These are phyloP conservation scores for Eciton burchellii DNA, from an alignment of 1,140 invertebrate genomes.

Conservation along the genomic window DNA sequence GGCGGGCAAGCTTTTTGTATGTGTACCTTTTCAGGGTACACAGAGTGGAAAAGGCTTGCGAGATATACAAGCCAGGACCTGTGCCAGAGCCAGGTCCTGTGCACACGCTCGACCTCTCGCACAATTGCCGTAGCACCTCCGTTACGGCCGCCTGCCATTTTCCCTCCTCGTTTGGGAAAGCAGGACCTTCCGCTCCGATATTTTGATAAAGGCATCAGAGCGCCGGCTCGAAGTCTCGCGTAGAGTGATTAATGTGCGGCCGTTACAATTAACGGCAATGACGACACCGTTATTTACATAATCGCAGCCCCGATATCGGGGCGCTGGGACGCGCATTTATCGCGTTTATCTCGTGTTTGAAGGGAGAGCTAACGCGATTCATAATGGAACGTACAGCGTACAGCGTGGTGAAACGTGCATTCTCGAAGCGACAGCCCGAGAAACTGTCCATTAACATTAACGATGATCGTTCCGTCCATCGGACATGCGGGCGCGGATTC, in stretches of 20 bases:
- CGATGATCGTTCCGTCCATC: background rate
- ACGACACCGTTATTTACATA: too few relatives aligned
- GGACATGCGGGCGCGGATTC: constrained; percentile 33
- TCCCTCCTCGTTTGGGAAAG: background rate
- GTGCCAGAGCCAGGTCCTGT: constrained; percentile 51
- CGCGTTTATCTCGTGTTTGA: too few relatives aligned
- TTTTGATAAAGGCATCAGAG: constrained; percentile 14
- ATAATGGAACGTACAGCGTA: too few relatives aligned
- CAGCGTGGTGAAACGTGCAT: too few relatives aligned
- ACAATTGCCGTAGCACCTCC: constrained; percentile 2
- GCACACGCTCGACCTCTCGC: constrained; percentile 30
- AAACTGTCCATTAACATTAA: background rate
- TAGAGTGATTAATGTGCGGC: background rate
- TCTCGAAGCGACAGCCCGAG: too few relatives aligned
- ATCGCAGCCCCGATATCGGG: too few relatives aligned
- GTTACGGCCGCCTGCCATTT: background rate
- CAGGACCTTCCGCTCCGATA: constrained; percentile 7
- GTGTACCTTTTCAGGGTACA: constrained; percentile 39
- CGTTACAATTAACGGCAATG: background rate
- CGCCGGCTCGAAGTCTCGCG: constrained; percentile 9
- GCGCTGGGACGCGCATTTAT: too few relatives aligned
- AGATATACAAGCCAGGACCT: constrained; percentile 67
- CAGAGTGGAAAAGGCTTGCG: constrained; percentile 58
- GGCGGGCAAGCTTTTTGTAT: constrained; percentile 16
- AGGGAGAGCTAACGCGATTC: too few relatives aligned